Evolutionary conservation across 2,113 vertebrate genomes (phyloP).

Genomic region (Naja naja): DNA sequence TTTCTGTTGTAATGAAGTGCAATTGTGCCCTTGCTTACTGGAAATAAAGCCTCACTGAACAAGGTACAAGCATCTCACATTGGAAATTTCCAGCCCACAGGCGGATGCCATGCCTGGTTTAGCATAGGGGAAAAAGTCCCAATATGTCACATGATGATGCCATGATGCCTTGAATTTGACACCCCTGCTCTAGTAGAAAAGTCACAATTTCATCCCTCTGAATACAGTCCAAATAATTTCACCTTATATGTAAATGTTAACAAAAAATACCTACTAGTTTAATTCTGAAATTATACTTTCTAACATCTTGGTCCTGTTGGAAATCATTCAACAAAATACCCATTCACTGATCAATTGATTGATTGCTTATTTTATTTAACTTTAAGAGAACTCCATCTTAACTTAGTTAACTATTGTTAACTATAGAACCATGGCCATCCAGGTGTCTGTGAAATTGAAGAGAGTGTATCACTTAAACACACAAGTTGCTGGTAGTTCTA

Average conservation of each 20-base stretch:
- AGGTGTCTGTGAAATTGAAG: background rate
- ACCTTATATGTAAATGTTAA: background rate
- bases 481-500: background rate
- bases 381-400: background rate
- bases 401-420: background rate
- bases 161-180: no score
- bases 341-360: background rate
- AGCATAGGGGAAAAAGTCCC: no score
- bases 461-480: background rate
- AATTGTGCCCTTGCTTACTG: background rate
- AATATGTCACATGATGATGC: no score
- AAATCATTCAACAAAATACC: background rate
- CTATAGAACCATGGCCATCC: background rate
- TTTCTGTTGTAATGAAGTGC: background rate
- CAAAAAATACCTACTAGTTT: background rate
- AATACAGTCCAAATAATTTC: background rate
- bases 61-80: background rate
- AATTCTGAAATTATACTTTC: background rate
- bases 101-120: no score
- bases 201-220: background rate
- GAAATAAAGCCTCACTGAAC: background rate
- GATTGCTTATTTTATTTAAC: background rate
- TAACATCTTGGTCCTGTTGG: background rate
- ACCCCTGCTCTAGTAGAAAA: background rate
- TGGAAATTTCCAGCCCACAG: no score